A percentile compares a stretch with the other conserved stretches of the same genome.
phyloP scores from a whole-genome alignment of 2,888 invertebrate species.

The Mechanitis mazaeus region DNA sequence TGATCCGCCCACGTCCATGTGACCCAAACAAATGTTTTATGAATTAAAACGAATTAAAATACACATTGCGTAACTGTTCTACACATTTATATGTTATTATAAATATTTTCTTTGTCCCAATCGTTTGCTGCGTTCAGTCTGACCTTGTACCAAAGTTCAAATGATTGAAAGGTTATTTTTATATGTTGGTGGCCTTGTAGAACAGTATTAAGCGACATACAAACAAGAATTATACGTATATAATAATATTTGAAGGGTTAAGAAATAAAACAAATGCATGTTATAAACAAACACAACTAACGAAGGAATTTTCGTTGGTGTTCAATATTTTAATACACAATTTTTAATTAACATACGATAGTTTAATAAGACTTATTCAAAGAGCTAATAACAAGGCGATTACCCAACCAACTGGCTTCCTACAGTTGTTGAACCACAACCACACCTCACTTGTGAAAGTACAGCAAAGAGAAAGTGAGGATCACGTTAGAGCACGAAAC shows the following conservation, averaged over 20 bases:
- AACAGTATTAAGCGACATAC: not conserved
- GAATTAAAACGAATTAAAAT: conserved; percentile 37
- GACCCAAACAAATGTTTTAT: conserved; percentile 40
- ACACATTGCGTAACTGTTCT: conserved; percentile 57
- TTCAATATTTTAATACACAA: not conserved
- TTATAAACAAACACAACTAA: not conserved
- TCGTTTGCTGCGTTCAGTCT: conserved; percentile 19
- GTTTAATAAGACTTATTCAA: conserved; percentile 9
- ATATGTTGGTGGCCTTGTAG: conserved; percentile 18
- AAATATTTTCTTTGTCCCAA: conserved; percentile 48
- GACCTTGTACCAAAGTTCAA: conserved; percentile 28
- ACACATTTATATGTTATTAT: conserved; percentile 34
- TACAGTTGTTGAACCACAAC: conserved; percentile 63
- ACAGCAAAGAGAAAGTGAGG: conserved; percentile 73
- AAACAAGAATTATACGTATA: not conserved
- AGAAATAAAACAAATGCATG: conserved; percentile 5
- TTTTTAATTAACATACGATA: too few relatives aligned
- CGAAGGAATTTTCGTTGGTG: conserved; percentile 10
- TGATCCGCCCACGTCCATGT: conserved; percentile 52
- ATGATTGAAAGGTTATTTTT: conserved; percentile 24
- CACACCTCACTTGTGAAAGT: conserved; percentile 73
- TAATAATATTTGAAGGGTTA: not conserved
- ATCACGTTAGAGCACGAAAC: conserved; percentile 54
- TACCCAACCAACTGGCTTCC: conserved; percentile 36
- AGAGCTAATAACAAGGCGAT: conserved; percentile 26